Evolutionary conservation across 2,113 vertebrate genomes (phyloP), one percentile per base, ranked within the genome.

Genomic region (Chaetura pelagica): DNA sequence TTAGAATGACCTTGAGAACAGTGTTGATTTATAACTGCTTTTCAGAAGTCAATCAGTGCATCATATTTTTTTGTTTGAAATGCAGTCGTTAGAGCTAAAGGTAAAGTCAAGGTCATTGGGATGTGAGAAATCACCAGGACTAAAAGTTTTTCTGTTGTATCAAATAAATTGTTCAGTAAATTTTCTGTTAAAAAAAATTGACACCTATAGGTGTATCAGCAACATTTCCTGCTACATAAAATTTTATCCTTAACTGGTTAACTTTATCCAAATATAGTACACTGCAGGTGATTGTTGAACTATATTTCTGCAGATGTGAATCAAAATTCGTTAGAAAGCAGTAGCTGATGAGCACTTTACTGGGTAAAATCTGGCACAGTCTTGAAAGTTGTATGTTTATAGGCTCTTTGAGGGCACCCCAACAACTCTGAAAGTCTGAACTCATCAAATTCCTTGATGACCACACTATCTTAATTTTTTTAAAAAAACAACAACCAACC

Each of bases 21-120:
- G 9, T 67, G 75, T 87, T 90, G 82, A 90, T 94, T 93, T 93
- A 83, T 64, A 90, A 73, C 54, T 83, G 93, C 66, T 89, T 95
- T 89, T 89, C 83, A 86, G 51, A 94, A 97, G 76, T 95, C 92
- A 87, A 49, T 97, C 78, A 96, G 76, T 2, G 3, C 80, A 92
- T 84, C 46, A 23, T 30, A 64, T 74, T 93, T 92, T 94, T 58
- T 55, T 92, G 17, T 57, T 73, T 82, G 80, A 89, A 93, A 93
- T 1, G 4, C 27, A 84, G 52, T 89, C 64, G 30, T 94, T 92
- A 87, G 66, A 85, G 27, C 18, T 89, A 54, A 95, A 94, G 72
- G 73, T 90, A 89, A 71, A 62, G 21, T 81, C 52, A 87, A 90
- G 84, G 77, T 93, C 73, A 77, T 3, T 84, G 42, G 79, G n/a